These are phyloP conservation scores for Palythoa grandis DNA, from an alignment of 92 coral and sea anemone genomes.

Conservation along the genomic window DNA sequence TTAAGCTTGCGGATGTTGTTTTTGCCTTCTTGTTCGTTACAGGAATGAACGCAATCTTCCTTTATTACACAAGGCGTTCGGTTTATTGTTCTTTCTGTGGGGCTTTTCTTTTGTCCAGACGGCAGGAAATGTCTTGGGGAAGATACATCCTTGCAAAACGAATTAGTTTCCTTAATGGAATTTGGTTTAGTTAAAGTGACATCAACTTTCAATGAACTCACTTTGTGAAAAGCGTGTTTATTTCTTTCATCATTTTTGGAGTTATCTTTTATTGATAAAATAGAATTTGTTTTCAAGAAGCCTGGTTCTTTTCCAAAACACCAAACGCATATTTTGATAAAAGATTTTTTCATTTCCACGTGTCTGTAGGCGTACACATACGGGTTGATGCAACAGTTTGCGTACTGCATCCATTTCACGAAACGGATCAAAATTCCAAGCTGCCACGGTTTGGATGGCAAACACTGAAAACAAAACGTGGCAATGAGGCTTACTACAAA, in stretches of 20 bases:
- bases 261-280: background rate
- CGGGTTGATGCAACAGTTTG: constrained; percentile 80
- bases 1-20: background rate
- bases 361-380: constrained; percentile 89
- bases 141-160: background rate
- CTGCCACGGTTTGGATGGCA: constrained; percentile 39
- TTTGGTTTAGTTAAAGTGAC: background rate
- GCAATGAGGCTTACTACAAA: constrained; percentile 70
- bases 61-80: background rate
- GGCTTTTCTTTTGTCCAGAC: background rate
- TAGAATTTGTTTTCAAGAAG: background rate
- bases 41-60: background rate
- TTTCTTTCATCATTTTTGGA: background rate
- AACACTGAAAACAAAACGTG: constrained; percentile 54
- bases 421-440: constrained; percentile 62
- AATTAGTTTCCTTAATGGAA: background rate
- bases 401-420: constrained; percentile 89
- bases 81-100: background rate
- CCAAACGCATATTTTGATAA: constrained; percentile 49
- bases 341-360: constrained; percentile 67
- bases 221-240: background rate
- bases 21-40: background rate
- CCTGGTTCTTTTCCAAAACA: constrained; percentile 43
- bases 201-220: constrained; percentile 14
- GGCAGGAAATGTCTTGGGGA: background rate